Conservation (phyloP, 2,888 invertebrate species). For the Idaea biselata region DNA sequence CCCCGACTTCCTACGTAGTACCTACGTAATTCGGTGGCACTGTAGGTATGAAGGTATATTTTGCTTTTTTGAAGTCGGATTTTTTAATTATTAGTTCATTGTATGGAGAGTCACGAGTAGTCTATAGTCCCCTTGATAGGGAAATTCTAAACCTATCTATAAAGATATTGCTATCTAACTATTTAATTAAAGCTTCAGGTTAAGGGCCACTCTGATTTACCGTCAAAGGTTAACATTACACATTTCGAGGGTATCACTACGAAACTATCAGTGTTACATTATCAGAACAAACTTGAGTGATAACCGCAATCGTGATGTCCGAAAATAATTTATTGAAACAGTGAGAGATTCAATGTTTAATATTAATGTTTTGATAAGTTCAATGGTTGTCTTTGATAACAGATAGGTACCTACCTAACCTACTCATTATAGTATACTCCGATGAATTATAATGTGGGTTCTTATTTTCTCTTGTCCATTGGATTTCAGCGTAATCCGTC, state of each 20-base stretch:
- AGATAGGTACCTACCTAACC: neutral
- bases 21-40: too few relatives aligned
- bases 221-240: neutral
- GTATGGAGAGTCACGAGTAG: too few relatives aligned
- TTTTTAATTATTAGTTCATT: too few relatives aligned
- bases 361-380: neutral
- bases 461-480: too few relatives aligned
- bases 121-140: too few relatives aligned
- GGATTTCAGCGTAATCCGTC: too few relatives aligned
- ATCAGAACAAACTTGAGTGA: neutral
- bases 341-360: neutral
- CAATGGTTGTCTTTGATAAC: neutral
- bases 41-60: too few relatives aligned
- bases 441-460: too few relatives aligned
- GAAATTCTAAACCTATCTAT: neutral
- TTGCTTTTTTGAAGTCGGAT: too few relatives aligned
- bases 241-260: neutral
- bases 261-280: neutral
- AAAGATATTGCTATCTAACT: neutral
- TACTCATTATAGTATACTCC: too few relatives aligned
- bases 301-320: neutral
- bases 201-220: neutral
- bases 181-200: neutral
- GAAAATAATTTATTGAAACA: neutral
- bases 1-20: too few relatives aligned